A percentile compares a stretch with the other conserved stretches of the same genome.
Conservation (phyloP, 2,797 vertebrate genomes). For the Erethizon dorsatum region DNA sequence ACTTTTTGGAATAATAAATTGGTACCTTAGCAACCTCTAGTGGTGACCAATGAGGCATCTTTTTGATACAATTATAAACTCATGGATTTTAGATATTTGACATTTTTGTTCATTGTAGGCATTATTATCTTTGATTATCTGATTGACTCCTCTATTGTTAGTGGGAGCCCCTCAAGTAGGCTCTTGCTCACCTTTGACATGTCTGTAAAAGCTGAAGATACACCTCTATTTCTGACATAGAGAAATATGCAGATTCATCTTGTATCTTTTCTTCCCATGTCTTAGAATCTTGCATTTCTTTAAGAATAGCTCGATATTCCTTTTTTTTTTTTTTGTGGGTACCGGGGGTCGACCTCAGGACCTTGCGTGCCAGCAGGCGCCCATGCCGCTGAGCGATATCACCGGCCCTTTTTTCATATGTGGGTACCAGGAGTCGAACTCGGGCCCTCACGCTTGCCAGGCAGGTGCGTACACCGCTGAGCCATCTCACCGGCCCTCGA, state of each 20-base stretch:
- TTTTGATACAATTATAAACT: background rate
- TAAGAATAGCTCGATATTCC: background rate
- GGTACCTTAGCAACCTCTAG: conserved; percentile 64
- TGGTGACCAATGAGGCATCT: conserved; percentile 52
- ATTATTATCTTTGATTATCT: background rate
- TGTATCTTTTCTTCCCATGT: background rate
- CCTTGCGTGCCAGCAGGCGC: no score
- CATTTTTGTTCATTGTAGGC: background rate
- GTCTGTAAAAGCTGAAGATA: background rate
- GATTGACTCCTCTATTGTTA: background rate
- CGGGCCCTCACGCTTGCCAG: no score
- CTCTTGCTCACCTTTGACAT: background rate
- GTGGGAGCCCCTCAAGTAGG: background rate
- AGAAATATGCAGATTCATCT: background rate
- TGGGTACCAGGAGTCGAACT: no score
- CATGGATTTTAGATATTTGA: background rate
- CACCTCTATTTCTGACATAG: background rate
- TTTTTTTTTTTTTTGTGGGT: no score
- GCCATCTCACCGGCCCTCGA: background rate
- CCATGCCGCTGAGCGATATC: no score
- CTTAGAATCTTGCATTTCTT: background rate
- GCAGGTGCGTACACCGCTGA: no score
- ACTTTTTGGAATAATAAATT: conserved; percentile 41
- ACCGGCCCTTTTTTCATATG: no score
- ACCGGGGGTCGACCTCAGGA: no score